These are phyloP conservation scores for Phoebastria nigripes DNA, from an alignment of 2,797 vertebrate species.

Conservation along the genomic window DNA sequence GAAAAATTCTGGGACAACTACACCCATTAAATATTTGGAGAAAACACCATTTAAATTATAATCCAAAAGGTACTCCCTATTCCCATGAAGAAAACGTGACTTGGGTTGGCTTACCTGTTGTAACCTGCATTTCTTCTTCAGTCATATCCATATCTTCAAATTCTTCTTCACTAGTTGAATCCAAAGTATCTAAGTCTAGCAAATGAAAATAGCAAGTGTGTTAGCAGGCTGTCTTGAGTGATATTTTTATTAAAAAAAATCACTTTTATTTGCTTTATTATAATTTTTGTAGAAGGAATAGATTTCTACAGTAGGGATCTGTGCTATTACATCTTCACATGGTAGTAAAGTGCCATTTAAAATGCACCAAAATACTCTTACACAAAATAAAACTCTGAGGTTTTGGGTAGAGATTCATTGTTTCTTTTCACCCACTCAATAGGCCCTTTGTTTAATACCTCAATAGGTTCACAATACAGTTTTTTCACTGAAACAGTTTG, in stretches of 20 bases:
- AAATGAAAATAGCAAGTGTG: not conserved
- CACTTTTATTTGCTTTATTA: not conserved
- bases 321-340: not conserved
- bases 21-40: not conserved
- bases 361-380: not conserved
- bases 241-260: not conserved
- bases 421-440: not conserved
- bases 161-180: not conserved
- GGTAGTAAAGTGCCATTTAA: not conserved
- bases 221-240: not conserved
- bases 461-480: not conserved
- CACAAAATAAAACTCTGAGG: not conserved
- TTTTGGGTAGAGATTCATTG: not conserved
- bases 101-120: not conserved
- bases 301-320: not conserved
- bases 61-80: not conserved
- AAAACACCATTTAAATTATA: not conserved
- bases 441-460: not conserved
- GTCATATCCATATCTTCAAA: not conserved
- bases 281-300: not conserved
- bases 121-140: not conserved
- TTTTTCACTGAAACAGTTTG: not conserved
- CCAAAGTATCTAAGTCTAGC: conserved; percentile 41
- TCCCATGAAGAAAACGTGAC: not conserved
- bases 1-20: not conserved